Percentiles rank a stretch among this genome's conserved stretches.
These are phyloP conservation scores for Falcaria lacertinaria DNA, from an alignment of 2,888 invertebrate species.

Conservation along the genomic window DNA sequence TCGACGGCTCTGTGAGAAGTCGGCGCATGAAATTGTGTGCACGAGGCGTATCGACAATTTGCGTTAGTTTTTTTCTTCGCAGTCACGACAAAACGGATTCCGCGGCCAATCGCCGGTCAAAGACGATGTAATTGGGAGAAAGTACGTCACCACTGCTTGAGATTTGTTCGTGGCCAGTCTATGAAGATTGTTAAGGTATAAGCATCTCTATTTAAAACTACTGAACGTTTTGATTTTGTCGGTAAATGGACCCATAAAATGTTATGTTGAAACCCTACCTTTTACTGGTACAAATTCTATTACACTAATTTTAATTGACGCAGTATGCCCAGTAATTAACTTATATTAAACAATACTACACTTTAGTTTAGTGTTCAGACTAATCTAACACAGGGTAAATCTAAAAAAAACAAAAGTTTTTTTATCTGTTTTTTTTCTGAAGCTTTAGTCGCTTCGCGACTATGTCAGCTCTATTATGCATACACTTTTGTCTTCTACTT, in stretches of 20 bases:
- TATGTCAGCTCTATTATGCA: no score
- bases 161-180: slow-evolving; percentile 53
- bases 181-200: slow-evolving; percentile 47
- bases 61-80: slow-evolving; percentile 77
- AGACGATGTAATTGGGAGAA: slow-evolving; percentile 77
- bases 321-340: no score
- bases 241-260: slow-evolving; percentile 25
- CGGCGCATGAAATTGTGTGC: slow-evolving; percentile 77
- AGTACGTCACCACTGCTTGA: slow-evolving; percentile 71
- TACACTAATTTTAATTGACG: no score
- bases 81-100: slow-evolving; percentile 78
- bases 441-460: no score
- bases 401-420: no score
- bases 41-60: slow-evolving; percentile 78
- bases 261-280: slow-evolving; percentile 56
- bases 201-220: slow-evolving; percentile 24
- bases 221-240: background rate
- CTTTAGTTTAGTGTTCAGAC: no score
- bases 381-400: no score
- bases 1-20: slow-evolving; percentile 64
- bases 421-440: no score
- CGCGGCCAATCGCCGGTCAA: slow-evolving; percentile 71
- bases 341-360: no score
- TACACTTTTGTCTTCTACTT: no score
- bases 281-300: no score